Evolutionary conservation across 2,888 invertebrate species (phyloP).

Genomic region (Oscheius sp.): DNA sequence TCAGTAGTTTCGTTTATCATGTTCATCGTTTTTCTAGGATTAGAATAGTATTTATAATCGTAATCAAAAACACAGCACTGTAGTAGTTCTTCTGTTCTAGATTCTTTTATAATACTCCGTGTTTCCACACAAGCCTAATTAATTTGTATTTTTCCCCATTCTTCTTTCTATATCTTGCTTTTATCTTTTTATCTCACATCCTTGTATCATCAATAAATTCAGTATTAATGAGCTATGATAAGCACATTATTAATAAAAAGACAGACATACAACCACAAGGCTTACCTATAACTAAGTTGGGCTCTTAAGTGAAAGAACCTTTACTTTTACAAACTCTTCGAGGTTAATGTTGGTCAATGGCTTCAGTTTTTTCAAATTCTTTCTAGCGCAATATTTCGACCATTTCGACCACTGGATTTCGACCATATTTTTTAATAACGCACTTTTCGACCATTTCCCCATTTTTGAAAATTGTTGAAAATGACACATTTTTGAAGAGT

Average conservation of each 20-base stretch:
- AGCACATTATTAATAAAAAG: conserved; percentile 36
- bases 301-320: conserved; percentile 35
- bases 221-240: conserved; percentile 37
- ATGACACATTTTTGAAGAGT: conserved; percentile 36
- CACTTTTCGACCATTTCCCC: conserved; percentile 40
- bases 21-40: conserved; percentile 12
- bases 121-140: background rate
- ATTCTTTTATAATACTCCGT: conserved; percentile 1
- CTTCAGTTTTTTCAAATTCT: conserved; percentile 11
- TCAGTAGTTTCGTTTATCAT: conserved; percentile 41
- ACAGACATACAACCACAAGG: conserved; percentile 38
- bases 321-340: conserved; percentile 36
- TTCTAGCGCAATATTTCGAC: conserved; percentile 9
- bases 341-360: conserved; percentile 22
- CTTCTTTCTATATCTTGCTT: conserved; percentile 29
- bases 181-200: conserved; percentile 28
- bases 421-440: conserved; percentile 29
- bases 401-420: conserved; percentile 25
- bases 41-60: conserved; percentile 12
- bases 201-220: conserved; percentile 34
- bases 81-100: conserved; percentile 1
- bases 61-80: background rate
- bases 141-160: conserved; percentile 25
- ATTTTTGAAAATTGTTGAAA: conserved; percentile 42
- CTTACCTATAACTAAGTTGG: conserved; percentile 34